phyloP scores from a whole-genome alignment of 2,797 vertebrate genomes.

The Gymnocypris eckloni region DNA sequence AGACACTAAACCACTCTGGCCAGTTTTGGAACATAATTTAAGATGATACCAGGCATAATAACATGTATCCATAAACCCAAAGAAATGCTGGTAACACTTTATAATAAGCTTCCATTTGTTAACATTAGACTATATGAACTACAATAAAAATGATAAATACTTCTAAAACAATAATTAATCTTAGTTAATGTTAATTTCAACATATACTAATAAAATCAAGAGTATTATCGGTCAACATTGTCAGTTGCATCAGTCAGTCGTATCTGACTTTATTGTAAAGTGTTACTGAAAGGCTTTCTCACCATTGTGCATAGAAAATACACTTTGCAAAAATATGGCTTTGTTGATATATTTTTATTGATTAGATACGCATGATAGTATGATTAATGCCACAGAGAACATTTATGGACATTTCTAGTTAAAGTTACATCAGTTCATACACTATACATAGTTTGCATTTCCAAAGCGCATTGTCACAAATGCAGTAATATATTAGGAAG shows the following conservation, averaged over 20 bases:
- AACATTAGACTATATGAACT: not conserved
- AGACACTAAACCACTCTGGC: not conserved
- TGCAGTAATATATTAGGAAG: constrained; percentile 2
- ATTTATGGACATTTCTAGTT: constrained; percentile 9
- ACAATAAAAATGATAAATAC: not conserved
- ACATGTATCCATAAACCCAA: not conserved
- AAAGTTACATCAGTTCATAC: constrained; percentile 8
- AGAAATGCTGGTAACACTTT: not conserved
- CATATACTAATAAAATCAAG: not conserved
- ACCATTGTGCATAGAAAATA: not conserved
- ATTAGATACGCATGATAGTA: not conserved
- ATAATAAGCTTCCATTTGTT: not conserved
- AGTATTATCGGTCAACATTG: not conserved
- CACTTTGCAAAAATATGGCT: not conserved
- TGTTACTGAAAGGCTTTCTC: not conserved
- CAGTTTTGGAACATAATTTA: not conserved
- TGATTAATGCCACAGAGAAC: constrained; percentile 13
- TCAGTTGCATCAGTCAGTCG: not conserved
- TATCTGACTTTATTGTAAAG: not conserved
- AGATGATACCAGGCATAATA: not conserved
- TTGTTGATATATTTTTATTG: not conserved
- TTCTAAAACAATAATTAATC: not conserved
- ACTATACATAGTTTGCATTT: constrained; percentile 4
- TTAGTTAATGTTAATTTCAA: not conserved
- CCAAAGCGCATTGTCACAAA: constrained; percentile 17